Evolutionary conservation across 2,113 vertebrate species (phyloP).

Genomic region (Coptodon rendalli): DNA sequence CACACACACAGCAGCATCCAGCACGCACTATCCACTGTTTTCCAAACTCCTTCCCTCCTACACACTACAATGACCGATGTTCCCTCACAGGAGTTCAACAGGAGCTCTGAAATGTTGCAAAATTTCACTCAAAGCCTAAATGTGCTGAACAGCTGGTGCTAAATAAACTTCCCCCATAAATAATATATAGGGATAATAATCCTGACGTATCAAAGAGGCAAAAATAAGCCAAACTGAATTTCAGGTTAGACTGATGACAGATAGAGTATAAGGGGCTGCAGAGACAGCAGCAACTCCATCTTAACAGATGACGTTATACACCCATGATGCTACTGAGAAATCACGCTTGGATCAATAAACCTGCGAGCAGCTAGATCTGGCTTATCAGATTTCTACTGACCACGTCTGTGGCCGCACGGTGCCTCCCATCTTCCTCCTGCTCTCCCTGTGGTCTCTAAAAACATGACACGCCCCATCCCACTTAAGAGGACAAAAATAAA

Average conservation of each 20-base stretch:
- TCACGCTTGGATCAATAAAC: conserved; percentile 50
- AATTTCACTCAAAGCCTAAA: neutral
- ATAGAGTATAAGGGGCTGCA: neutral
- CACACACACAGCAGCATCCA: neutral
- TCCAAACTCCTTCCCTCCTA: neutral
- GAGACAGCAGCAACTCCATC: neutral
- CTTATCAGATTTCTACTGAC: conserved; percentile 56
- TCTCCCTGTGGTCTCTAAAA: conserved; percentile 10
- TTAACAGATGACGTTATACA: conserved; percentile 22
- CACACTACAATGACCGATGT: conserved; percentile 8
- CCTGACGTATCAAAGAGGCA: neutral
- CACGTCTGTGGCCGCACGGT: conserved; percentile 10
- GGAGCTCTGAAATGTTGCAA: neutral
- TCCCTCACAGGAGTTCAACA: neutral
- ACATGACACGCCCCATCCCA: conserved; percentile 19
- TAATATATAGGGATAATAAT: neutral
- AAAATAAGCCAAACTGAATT: neutral
- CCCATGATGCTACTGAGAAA: conserved; percentile 26
- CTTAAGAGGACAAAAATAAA: conserved; percentile 55
- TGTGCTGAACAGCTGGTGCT: neutral
- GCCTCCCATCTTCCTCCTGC: neutral
- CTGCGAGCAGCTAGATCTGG: conserved; percentile 3
- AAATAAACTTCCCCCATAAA: neutral
- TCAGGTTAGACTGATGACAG: neutral
- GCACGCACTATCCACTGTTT: neutral